Base-by-base conservation (phyloP, 2,797 vertebrate genomes). In the Petrocephalus schoutedeni region DNA sequence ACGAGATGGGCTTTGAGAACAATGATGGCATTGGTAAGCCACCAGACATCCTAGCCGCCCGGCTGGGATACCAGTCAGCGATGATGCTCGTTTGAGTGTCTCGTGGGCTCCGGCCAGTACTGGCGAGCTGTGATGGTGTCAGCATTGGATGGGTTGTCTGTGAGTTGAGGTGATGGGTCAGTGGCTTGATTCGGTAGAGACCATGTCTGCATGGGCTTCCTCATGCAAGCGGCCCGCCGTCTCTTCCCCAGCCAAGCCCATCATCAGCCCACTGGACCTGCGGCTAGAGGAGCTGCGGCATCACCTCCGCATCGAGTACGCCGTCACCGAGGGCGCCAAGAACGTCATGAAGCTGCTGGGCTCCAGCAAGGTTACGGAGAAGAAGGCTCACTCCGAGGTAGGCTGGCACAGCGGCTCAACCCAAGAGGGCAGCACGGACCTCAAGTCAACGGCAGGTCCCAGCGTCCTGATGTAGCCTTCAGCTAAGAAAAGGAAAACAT, bases 1-100 rank as follows among this genome's bases (percentile, higher is more conserved):
- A 94, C 88, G 98, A 99, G 94, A 90, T 97, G 95, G 97, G 95
- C 94, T 98, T 98, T 89, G 98, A 99, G 92, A 99, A 95, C 95
- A 97, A 96, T 90, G 97, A 98, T 82, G 94, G 94, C 93, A 93
- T 96, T 92, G 90, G 94, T 88, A 93, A 91, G 89, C n/a, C 21
- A 5, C 14, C 28, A 32, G 61, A 23, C 64, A 67, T 14, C 28
- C 64, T 16, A 28, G 64, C 1, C 6, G 28, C 32, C 32, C 32
- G 12, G 12, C 28, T 71, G 14, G 64, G 28, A 12, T 51, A 4
- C 49, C 49, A 6, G 7, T 3, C 49, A 4, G 49, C 49, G 1
- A 6, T 51, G 49, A 51, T 5, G 49, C 49, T 51, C 7, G 49
- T 8, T 1, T 8, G 49, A 8, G 7, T 14, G 64, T 71, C 64